Evolutionary conservation across 2,888 invertebrate species (phyloP), one percentile per base, ranked within the genome.

Genomic region (Hemaris fuciformis): DNA sequence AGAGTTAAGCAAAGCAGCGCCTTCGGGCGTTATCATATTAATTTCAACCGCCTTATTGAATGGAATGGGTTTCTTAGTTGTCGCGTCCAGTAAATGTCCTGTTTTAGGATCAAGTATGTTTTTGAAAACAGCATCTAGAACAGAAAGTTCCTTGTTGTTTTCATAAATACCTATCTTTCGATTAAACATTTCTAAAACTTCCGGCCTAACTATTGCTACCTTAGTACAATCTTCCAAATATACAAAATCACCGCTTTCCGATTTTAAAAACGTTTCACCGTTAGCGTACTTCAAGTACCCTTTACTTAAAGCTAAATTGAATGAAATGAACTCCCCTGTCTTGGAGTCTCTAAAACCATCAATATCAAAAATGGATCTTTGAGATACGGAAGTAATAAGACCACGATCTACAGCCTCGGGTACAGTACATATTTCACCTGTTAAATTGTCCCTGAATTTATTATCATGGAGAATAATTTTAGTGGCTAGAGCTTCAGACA

Each of bases 381-480:
- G 96, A 4, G 96, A 95, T 20, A 98, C 96, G 0, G 98, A 97
- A 25, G 96, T 96, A 63, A 99, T 96, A 53, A 98, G 94, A 68
- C 99, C 99, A 64, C 96, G 95, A 78, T 97, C 96, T 15, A 98
- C 97, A 0, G 99, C 99, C 82, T 98, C 98, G 18, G 95, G 94
- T 66, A 99, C 94, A 22, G 95, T 94, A 65, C 97, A 93, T 15
- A 95, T 90, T 86, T 97, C 96, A 53, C 94, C 94, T 0, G 96
- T 96, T 69, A 95, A 92, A 63, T 94, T 94, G 86, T 98, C 96
- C 57, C 94, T 93, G 87, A 97, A 98, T 72, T 94, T 94, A 66
- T 96, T 94, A 63, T 95, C 95, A 61, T 80, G 94, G 60, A 96
- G 93, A 63, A 99, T 95, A 57, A 99, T 95, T 62, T 96, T 97